These are phyloP conservation scores for human (Homo sapiens) DNA, from an alignment of 2,113 vertebrate species.

Conservation along the genomic window DNA sequence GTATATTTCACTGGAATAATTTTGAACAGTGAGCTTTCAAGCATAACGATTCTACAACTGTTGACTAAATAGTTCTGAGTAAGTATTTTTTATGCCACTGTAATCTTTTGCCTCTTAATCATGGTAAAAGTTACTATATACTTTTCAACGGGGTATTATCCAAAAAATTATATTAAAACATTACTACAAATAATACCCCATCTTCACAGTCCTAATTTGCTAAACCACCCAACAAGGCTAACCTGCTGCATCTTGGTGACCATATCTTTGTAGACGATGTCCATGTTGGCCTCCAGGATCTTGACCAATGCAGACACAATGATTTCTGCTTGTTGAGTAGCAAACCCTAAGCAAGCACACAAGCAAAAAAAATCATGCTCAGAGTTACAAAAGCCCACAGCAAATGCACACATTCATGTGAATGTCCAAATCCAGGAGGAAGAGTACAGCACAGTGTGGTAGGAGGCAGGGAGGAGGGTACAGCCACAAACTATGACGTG, in stretches of 20 bases:
- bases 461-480: background rate
- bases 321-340: constrained; percentile 91
- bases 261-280: constrained; percentile 93
- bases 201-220: background rate
- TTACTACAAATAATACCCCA: background rate
- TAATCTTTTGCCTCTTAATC: background rate
- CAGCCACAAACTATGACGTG: too few relatives aligned
- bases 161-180: background rate
- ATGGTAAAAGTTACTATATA: background rate
- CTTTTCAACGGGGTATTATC: background rate
- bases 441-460: rapidly evolving
- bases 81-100: background rate
- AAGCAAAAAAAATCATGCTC: constrained; percentile 49
- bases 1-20: rapidly evolving
- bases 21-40: background rate
- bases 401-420: background rate
- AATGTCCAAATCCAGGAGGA: background rate
- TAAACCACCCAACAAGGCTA: background rate
- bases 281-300: constrained; percentile 92
- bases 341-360: constrained; percentile 88
- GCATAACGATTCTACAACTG: background rate
- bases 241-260: constrained; percentile 98
- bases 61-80: background rate
- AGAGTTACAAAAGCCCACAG: background rate
- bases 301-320: constrained; percentile 90